A percentile compares a stretch with the other conserved stretches of the same genome.
Evolutionary conservation across 2,888 invertebrate species (phyloP).

Genomic region (Xestobium rufovillosum): DNA sequence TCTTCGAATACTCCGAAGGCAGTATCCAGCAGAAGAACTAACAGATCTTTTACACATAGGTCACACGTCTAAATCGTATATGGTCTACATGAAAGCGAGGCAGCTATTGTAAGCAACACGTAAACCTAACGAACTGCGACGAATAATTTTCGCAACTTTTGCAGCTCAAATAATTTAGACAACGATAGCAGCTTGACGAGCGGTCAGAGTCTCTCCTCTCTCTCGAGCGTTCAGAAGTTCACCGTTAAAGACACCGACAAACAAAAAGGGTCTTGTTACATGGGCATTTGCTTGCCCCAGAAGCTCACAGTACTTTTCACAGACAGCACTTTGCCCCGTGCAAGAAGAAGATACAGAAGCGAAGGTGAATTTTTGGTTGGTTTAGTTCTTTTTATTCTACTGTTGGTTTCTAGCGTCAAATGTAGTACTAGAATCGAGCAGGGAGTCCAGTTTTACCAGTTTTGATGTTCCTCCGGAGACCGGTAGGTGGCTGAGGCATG

Average conservation of each 20-base stretch:
- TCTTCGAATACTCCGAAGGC: constrained; percentile 54
- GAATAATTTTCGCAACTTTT: no score
- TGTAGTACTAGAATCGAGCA: no score
- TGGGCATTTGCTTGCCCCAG: constrained; percentile 68
- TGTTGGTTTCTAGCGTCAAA: no score
- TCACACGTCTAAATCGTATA: not conserved
- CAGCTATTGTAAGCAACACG: not conserved
- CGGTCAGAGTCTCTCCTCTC: constrained; percentile 31
- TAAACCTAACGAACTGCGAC: no score
- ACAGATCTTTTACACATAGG: constrained; percentile 40
- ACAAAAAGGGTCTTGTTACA: constrained; percentile 52
- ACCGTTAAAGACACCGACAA: constrained; percentile 42
- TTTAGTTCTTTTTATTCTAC: no score
- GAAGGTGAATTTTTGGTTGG: no score
- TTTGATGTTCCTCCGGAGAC: no score
- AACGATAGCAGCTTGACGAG: constrained; percentile 2
- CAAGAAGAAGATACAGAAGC: no score
- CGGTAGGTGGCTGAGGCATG: constrained; percentile 19
- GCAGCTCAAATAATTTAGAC: not conserved
- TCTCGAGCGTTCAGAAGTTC: constrained; percentile 35
- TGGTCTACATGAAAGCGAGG: not conserved
- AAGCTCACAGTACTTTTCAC: constrained; percentile 61
- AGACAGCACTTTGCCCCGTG: no score
- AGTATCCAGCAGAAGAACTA: constrained; percentile 56
- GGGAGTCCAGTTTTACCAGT: no score